These are phyloP conservation scores for Crematogaster levior DNA, from an alignment of 2,888 invertebrate genomes.

Conservation along the genomic window DNA sequence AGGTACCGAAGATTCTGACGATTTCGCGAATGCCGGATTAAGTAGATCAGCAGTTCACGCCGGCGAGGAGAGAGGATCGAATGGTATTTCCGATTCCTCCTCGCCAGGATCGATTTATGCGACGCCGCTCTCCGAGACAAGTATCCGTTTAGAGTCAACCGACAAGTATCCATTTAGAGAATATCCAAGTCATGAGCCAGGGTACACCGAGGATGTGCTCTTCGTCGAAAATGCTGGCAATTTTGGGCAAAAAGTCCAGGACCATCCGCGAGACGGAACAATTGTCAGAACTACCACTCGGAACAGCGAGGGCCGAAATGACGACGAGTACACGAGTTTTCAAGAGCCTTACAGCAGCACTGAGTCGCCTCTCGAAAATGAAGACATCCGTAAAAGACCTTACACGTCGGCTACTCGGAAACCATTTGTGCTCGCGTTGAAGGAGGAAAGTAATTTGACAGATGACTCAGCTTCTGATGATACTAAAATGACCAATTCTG, in stretches of 20 bases:
- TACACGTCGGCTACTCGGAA: background rate
- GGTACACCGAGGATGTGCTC: slow-evolving; percentile 8
- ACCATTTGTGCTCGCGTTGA: background rate
- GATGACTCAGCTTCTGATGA: background rate
- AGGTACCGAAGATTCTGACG: background rate
- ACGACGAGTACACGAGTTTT: background rate
- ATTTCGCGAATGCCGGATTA: slow-evolving; percentile 2
- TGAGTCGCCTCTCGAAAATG: background rate
- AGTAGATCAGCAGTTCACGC: background rate
- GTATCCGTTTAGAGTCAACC: background rate
- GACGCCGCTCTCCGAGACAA: slow-evolving; percentile 21
- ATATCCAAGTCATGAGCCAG: background rate
- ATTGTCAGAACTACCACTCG: background rate
- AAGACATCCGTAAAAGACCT: too few species aligned
- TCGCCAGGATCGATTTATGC: slow-evolving; percentile 29
- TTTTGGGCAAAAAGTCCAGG: slow-evolving; percentile 59
- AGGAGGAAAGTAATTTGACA: background rate
- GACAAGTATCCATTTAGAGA: slow-evolving; percentile 21
- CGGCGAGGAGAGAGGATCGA: slow-evolving; percentile 36
- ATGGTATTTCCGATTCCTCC: slow-evolving; percentile 33
- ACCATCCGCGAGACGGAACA: background rate
- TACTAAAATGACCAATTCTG: background rate
- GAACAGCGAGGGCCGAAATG: background rate
- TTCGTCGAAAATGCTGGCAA: slow-evolving; percentile 36
- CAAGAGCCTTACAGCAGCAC: background rate